A percentile compares a stretch with the other conserved stretches of the same genome.
phyloP scores from a whole-genome alignment of 2,888 invertebrate species.

The Ryuthela nishihirai region DNA sequence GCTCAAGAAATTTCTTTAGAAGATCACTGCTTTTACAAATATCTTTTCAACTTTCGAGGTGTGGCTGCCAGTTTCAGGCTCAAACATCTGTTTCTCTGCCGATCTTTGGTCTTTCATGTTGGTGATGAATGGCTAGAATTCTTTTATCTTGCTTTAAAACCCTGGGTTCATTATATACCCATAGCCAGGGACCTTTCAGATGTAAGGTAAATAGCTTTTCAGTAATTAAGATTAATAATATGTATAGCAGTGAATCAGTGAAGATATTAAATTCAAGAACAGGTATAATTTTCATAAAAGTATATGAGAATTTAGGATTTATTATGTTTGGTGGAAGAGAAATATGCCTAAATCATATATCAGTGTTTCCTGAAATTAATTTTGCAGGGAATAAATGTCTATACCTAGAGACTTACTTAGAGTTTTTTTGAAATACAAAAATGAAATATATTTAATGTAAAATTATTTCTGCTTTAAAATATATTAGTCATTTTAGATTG shows the following conservation, averaged over 20 bases:
- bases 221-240: too few relatives aligned
- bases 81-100: slow-evolving; percentile 89
- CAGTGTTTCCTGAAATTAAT: too few relatives aligned
- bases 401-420: too few relatives aligned
- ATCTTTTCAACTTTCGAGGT: slow-evolving; percentile 92
- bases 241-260: too few relatives aligned
- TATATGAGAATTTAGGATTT: slow-evolving; percentile 1
- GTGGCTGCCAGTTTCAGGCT: slow-evolving; percentile 97
- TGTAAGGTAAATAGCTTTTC: slow-evolving; percentile 60
- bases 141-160: slow-evolving; percentile 82
- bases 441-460: too few relatives aligned
- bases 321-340: too few relatives aligned
- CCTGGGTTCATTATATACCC: slow-evolving; percentile 95
- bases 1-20: slow-evolving; percentile 83
- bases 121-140: slow-evolving; percentile 94
- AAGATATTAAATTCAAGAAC: too few relatives aligned
- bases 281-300: not conserved
- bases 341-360: too few relatives aligned
- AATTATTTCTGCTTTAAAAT: too few relatives aligned
- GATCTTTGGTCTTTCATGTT: slow-evolving; percentile 89
- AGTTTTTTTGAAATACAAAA: too few relatives aligned
- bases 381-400: too few relatives aligned
- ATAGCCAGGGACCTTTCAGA: slow-evolving; percentile 67
- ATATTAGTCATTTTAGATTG: too few relatives aligned
- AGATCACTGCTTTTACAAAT: slow-evolving; percentile 76